Base-by-base conservation (phyloP, 1,140 invertebrate genomes). In the Panulirus ornatus region DNA sequence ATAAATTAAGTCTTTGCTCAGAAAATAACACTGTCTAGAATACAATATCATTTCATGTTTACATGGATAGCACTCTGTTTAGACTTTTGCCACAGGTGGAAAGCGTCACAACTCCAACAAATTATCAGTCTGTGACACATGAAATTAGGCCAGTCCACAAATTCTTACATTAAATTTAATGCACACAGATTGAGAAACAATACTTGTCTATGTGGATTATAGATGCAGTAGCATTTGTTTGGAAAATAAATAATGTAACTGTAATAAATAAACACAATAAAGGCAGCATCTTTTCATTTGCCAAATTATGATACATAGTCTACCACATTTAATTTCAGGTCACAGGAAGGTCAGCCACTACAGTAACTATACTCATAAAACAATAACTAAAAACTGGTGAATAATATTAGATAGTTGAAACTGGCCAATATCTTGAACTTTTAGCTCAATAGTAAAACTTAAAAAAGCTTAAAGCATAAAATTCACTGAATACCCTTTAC, bases 1-100 rank as follows among this genome's bases (percentile, higher is more conserved):
- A 54, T 81, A 34, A 47, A 47, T 81, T 58, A 81, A 30, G 44
- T 81, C 54, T 42, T 47, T 58, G 78, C 51, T 81, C n/a, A 81
- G 78, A 81, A 54, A 81, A 81, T 54, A 81, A 81, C 78, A 79
- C 19, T 54, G 54, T 73, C n/a, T n/a, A n/a, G n/a, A 66, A 66
- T 66, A 66, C 63, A 66, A 27, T 54, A 51, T 54, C 34, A n/a
- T 51, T 16, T 81, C 38, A 79, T 73, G 70, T 36, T 73, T n/a
- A 73, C 34, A 73, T 38, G 27, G 16, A 22, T n/a, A n/a, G n/a
- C n/a, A n/a, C n/a, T 34, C 70, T 38, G 30, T 38, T 38, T 73
- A 19, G 51, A 11, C 8, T 73, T n/a, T 73, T 2, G 70, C 70
- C 70, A 73, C 70, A 73, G 70, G 34, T 34, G 3, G 36, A 73